phyloP scores from a whole-genome alignment of 1,140 invertebrate genomes.

The Choristoneura fumiferana region DNA sequence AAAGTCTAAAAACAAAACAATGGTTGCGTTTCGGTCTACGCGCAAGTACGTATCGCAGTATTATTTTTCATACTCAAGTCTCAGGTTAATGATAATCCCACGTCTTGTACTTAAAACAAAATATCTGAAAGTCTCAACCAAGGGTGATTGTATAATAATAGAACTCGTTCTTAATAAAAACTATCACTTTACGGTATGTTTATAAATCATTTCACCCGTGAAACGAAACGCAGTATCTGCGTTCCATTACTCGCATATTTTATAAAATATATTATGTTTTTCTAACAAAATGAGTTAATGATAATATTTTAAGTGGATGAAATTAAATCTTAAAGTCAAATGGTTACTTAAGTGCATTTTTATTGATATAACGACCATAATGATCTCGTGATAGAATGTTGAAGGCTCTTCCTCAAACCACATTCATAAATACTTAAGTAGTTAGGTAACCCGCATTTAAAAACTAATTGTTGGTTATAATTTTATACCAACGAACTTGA shows the following conservation, averaged over 20 bases:
- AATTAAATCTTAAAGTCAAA: constrained; percentile 1
- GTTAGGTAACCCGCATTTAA: constrained; percentile 2
- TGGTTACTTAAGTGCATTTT: constrained; percentile 25
- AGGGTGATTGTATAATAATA: too few relatives aligned
- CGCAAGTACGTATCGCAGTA: background rate
- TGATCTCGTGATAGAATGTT: constrained; percentile 57
- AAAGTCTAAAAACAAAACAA: background rate
- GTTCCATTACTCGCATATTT: constrained; percentile 5
- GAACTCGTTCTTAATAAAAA: too few relatives aligned
- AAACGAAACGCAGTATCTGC: constrained; percentile 7
- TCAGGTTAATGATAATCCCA: too few relatives aligned
- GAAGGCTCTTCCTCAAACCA: constrained; percentile 60
- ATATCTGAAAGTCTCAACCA: too few relatives aligned
- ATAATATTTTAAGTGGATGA: background rate
- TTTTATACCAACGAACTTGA: too few relatives aligned
- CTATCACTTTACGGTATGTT: too few relatives aligned
- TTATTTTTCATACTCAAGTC: too few relatives aligned
- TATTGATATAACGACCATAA: constrained; percentile 46
- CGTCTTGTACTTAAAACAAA: too few relatives aligned
- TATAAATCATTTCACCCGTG: too few relatives aligned
- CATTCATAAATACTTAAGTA: constrained; percentile 21
- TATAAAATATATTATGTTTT: background rate
- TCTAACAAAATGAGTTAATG: background rate
- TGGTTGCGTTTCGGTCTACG: background rate
- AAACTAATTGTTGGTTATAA: background rate